Base-by-base conservation (phyloP, 2,888 invertebrate genomes). In the Cenopis cana region DNA sequence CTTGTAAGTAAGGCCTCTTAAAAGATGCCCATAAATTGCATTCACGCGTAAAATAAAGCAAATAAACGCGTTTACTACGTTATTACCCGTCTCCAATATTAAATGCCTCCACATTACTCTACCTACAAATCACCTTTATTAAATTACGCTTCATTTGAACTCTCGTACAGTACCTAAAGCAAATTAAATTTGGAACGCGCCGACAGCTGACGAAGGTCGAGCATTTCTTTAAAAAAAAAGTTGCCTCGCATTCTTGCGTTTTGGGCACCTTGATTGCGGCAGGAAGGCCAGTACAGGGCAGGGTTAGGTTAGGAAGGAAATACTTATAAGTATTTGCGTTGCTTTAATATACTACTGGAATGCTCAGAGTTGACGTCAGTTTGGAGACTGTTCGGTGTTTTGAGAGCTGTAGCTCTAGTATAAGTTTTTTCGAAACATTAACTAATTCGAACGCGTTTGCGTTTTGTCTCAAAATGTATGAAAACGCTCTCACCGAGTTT, bases 171-270 rank as follows among this genome's bases (percentile, higher is more conserved):
- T 83, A 24, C 2, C 24, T n/a, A 78, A 81, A 83, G 83, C 81
- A 89, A 89, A 89, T 89, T 89, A 88, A 89, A 89, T 89, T 89
- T 89, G 83, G 80, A 83, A 82, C 78, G 79, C 79, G 78, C 54
- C 55, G 67, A 76, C 75, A 74, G 68, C 62, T 76, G 75, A 76
- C 74, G 75, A 74, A 70, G 75, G 75, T 75, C 61, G 66, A 41
- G 52, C 24, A 55, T 60, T 50, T 66, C 59, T 60, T 57, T 61
- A 41, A 18, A 59, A 64, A 66, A 71, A 69, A 50, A 9, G 29
- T 54, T 46, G 18, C n/a, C 36, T 33, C 41, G 54, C 41, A 24
- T 52, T 64, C 57, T 50, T 69, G 57, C 64, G 50, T 52, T 14
- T 69, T 59, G 57, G 64, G 12, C 64, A 52, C 64, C 64, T 29